A percentile compares a stretch with the other conserved stretches of the same genome.
Conservation (phyloP, 2,888 invertebrate genomes). For the Scaptomyza caliginosa region DNA sequence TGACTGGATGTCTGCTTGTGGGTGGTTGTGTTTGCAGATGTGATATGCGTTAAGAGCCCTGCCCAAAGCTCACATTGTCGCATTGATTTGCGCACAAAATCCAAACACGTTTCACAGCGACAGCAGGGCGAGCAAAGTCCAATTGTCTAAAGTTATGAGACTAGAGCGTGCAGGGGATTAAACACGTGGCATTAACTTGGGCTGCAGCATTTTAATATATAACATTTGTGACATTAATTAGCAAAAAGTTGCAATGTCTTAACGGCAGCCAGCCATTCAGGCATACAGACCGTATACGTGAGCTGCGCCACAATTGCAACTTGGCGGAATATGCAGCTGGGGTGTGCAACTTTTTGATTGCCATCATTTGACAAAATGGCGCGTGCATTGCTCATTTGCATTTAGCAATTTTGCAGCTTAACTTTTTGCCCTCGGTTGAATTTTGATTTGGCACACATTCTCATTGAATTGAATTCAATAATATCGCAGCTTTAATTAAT, state of each 20-base stretch:
- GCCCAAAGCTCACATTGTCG: constrained; percentile 21
- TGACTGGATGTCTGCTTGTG: constrained; percentile 16
- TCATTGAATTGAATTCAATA: constrained; percentile 22
- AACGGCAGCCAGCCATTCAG: background rate
- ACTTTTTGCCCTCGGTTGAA: constrained; percentile 4
- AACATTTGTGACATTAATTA: constrained; percentile 71
- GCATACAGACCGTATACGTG: constrained; percentile 54
- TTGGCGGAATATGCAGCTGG: constrained; percentile 25
- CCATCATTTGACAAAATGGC: constrained; percentile 66
- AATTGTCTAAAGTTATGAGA: constrained; percentile 60
- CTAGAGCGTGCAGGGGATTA: constrained; percentile 59
- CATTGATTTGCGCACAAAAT: constrained; percentile 51
- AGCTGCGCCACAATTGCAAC: constrained; percentile 42
- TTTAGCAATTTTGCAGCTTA: constrained; percentile 23
- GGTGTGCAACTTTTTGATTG: constrained; percentile 58
- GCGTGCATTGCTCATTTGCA: constrained; percentile 56
- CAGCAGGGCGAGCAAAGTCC: background rate
- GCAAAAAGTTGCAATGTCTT: constrained; percentile 54
- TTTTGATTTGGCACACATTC: constrained; percentile 34
- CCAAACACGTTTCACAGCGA: constrained; percentile 51
- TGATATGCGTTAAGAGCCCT: constrained; percentile 12
- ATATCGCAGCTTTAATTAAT: constrained; percentile 56
- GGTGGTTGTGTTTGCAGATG: background rate
- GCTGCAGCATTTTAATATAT: constrained; percentile 41
- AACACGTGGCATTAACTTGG: constrained; percentile 48